A percentile compares a stretch with the other conserved stretches of the same genome.
Evolutionary conservation across 2,888 invertebrate species (phyloP).

Genomic region (Andrena flavipes): DNA sequence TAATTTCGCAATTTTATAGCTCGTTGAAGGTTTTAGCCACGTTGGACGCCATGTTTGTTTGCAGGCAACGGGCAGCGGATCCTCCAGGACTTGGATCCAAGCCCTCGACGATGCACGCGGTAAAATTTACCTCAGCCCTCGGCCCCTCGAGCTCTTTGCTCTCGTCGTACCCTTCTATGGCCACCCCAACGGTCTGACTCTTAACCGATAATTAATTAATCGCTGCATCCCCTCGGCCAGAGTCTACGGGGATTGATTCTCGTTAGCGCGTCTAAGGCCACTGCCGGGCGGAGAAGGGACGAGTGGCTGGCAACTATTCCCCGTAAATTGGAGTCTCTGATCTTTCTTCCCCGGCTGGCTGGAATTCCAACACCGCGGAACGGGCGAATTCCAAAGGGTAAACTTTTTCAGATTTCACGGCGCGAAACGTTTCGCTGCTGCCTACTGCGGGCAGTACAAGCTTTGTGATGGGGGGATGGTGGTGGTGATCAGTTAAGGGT

Average conservation of each 20-base stretch:
- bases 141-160: background rate
- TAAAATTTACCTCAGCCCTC: conserved; percentile 13
- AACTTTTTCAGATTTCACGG: conserved; percentile 59
- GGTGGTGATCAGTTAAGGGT: no score
- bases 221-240: conserved; percentile 44
- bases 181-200: conserved; percentile 32
- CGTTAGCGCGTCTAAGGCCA: conserved; percentile 55
- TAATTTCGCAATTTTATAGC: no score
- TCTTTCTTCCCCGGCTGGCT: conserved; percentile 39
- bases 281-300: conserved; percentile 11
- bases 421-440: conserved; percentile 35
- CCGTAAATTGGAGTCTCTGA: conserved; percentile 58
- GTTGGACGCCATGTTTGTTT: no score
- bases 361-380: conserved; percentile 46
- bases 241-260: conserved; percentile 62
- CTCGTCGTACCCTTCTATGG: background rate
- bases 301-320: conserved; percentile 39
- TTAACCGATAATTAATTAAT: conserved; percentile 70
- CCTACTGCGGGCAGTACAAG: background rate
- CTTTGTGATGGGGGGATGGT: background rate
- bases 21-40: no score
- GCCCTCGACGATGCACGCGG: background rate
- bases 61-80: no score
- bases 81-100: conserved; percentile 1
- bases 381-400: conserved; percentile 27